phyloP scores from a whole-genome alignment of 2,888 invertebrate genomes.

The Drosophila heteroneura region DNA sequence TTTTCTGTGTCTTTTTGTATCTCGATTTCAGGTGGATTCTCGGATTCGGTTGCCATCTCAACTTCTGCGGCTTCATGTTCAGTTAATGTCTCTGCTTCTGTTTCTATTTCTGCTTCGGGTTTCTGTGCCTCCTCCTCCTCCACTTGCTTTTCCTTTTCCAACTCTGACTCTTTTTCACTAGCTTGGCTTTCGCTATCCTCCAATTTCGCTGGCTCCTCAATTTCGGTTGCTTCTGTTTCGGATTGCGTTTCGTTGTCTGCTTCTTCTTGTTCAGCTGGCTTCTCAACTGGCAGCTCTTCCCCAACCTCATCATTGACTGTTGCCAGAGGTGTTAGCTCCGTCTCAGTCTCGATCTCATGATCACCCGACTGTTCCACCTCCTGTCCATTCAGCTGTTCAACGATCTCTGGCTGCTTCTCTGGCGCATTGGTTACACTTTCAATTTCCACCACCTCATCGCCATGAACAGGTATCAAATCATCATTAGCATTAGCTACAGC shows the following conservation, averaged over 20 bases:
- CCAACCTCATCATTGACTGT: slow-evolving; percentile 31
- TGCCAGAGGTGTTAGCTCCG: slow-evolving; percentile 10
- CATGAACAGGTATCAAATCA: slow-evolving; percentile 72
- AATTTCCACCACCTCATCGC: slow-evolving; percentile 54
- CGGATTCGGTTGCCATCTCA: slow-evolving; percentile 40
- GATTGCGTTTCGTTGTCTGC: slow-evolving; percentile 3
- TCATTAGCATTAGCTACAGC: slow-evolving; percentile 47
- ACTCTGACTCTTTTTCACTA: slow-evolving; percentile 20
- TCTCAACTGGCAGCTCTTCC: slow-evolving; percentile 35
- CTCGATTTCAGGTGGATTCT: slow-evolving; percentile 28
- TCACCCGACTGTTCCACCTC: slow-evolving; percentile 65
- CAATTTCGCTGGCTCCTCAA: slow-evolving; percentile 40
- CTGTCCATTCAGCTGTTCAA: slow-evolving; percentile 22
- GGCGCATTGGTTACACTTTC: slow-evolving; percentile 71
- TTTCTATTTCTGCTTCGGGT: slow-evolving; percentile 21
- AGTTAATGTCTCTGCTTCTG: slow-evolving; percentile 29
- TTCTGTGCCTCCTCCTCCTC: slow-evolving; percentile 22
- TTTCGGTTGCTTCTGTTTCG: slow-evolving; percentile 46
- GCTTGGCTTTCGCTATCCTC: slow-evolving; percentile 54
- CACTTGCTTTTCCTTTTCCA: slow-evolving; percentile 26
- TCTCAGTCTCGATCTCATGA: slow-evolving; percentile 36
- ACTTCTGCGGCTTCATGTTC: slow-evolving; percentile 47
- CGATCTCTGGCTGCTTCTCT: slow-evolving; percentile 20
- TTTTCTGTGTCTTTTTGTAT: slow-evolving; percentile 12
- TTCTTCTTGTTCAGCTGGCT: slow-evolving; percentile 9